Percentiles rank a stretch among this genome's conserved stretches.
Evolutionary conservation across 2,113 vertebrate species (phyloP).

Genomic region (Fregetta grallaria): DNA sequence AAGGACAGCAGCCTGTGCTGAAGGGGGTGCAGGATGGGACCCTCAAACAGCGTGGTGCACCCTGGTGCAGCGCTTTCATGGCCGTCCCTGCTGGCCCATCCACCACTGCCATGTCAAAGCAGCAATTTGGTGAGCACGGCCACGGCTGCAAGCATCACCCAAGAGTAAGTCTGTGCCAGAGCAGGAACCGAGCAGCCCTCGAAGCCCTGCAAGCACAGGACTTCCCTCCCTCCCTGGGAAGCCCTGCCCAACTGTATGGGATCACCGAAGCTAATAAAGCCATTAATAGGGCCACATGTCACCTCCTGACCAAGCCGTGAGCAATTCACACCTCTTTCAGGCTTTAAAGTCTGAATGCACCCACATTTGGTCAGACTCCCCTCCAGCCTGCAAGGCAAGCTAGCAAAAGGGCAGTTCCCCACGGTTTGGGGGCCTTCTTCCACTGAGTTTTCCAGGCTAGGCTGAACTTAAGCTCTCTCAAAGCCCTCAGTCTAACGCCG

Average conservation of each 20-base stretch:
- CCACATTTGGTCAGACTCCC: background rate
- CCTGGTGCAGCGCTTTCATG: background rate
- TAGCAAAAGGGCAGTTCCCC: background rate
- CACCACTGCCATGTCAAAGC: fast-evolving
- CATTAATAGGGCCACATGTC: background rate
- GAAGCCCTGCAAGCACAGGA: background rate
- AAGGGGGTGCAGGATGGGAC: background rate
- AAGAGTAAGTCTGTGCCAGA: background rate
- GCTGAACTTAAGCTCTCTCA: background rate
- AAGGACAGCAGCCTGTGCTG: background rate
- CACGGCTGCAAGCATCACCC: background rate
- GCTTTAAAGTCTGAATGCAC: background rate
- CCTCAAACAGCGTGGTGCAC: background rate
- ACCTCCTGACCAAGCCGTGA: background rate
- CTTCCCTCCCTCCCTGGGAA: background rate
- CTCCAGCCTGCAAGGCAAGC: background rate
- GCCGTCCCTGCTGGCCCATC: background rate
- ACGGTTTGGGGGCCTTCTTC: background rate
- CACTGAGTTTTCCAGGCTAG: background rate
- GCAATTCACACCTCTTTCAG: background rate
- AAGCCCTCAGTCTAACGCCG: background rate
- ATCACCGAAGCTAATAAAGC: background rate
- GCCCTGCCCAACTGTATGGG: fast-evolving
- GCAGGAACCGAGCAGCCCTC: background rate
- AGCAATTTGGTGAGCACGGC: background rate